Percentiles rank a stretch among this genome's conserved stretches.
phyloP scores from a whole-genome alignment of 2,888 invertebrate genomes.

The Tricholauxania praeusta region DNA sequence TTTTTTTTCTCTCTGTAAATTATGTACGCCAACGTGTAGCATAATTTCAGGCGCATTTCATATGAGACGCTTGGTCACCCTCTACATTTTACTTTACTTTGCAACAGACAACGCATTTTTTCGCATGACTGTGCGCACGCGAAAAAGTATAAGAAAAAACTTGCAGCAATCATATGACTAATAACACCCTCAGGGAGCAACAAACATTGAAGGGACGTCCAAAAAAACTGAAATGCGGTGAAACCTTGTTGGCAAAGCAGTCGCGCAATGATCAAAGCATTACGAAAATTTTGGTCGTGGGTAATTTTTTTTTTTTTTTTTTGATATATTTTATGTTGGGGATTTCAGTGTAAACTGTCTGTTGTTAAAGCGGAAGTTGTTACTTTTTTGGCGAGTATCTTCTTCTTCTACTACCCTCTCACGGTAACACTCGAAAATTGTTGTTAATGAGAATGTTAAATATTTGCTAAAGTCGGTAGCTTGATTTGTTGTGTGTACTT shows the following conservation, averaged over 20 bases:
- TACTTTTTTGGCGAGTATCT: too few relatives aligned
- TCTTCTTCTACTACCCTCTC: background rate
- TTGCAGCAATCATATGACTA: slow-evolving; percentile 52
- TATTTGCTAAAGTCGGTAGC: slow-evolving; percentile 2
- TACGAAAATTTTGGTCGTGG: background rate
- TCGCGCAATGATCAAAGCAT: too few relatives aligned
- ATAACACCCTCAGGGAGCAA: slow-evolving; percentile 62
- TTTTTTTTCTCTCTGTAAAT: background rate
- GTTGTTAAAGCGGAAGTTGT: background rate
- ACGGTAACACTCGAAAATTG: background rate
- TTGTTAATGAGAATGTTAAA: slow-evolving; percentile 10
- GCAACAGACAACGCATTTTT: background rate
- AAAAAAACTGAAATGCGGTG: slow-evolving; percentile 2
- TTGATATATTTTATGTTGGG: background rate
- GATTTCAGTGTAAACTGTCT: background rate
- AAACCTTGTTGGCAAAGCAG: too few relatives aligned
- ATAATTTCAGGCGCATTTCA: slow-evolving; percentile 8
- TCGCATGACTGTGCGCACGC: slow-evolving; percentile 19
- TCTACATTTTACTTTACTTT: too few relatives aligned
- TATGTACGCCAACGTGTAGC: background rate
- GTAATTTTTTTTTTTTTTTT: background rate
- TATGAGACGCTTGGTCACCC: too few relatives aligned
- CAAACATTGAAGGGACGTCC: slow-evolving; percentile 9
- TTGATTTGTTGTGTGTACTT: background rate
- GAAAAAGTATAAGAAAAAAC: background rate